Percentiles rank a stretch among this genome's conserved stretches.
Evolutionary conservation across 1,140 invertebrate genomes (phyloP).

Genomic region (Gonioctena quinquepunctata): DNA sequence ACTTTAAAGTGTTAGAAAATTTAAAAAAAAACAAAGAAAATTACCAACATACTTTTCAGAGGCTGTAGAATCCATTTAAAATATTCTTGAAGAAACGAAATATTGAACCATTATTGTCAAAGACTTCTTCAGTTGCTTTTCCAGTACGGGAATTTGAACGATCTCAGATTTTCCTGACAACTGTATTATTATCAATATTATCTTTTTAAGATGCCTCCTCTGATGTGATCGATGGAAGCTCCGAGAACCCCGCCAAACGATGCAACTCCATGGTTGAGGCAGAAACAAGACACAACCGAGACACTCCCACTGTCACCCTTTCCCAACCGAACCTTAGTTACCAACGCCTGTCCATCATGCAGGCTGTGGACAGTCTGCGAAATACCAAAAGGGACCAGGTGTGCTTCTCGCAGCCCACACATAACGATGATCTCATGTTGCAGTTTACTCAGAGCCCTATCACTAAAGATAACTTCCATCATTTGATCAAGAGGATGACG

Average conservation of each 20-base stretch:
- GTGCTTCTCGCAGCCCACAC: constrained; percentile 86
- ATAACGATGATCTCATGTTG: constrained; percentile 79
- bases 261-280: constrained; percentile 39
- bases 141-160: too few species aligned
- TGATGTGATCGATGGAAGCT: constrained; percentile 20
- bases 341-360: constrained; percentile 26
- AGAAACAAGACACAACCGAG: constrained; percentile 36
- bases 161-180: too few species aligned
- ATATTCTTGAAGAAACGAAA: too few species aligned
- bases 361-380: constrained; percentile 31
- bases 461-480: constrained; percentile 68
- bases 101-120: too few species aligned
- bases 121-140: too few species aligned
- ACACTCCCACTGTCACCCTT: constrained; percentile 39
- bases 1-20: too few species aligned
- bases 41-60: too few species aligned
- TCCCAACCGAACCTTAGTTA: constrained; percentile 41
- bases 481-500: constrained; percentile 88
- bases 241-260: constrained; percentile 27
- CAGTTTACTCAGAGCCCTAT: constrained; percentile 65
- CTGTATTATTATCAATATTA: too few species aligned
- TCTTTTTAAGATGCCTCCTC: constrained; percentile 21
- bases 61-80: too few species aligned
- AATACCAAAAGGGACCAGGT: constrained; percentile 55
- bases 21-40: too few species aligned